These are phyloP conservation scores for Phylloscopus whistleri DNA, from an alignment of 2,113 vertebrate genomes.

Conservation along the genomic window DNA sequence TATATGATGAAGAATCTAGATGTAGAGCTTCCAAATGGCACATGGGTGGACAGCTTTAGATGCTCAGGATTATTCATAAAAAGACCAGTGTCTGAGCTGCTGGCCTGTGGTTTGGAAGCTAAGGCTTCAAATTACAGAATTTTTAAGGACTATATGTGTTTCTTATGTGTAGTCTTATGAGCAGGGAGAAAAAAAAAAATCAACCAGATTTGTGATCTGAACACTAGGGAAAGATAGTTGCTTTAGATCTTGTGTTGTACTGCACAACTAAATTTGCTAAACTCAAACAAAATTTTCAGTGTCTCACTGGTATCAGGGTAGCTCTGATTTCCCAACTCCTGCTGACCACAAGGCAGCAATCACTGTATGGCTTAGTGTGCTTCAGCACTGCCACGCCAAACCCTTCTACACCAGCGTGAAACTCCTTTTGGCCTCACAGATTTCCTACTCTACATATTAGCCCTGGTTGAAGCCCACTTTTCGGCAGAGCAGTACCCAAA, in stretches of 20 bases:
- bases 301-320: background rate
- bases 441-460: background rate
- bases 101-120: background rate
- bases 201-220: background rate
- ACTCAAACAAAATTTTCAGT: background rate
- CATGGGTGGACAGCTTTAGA: background rate
- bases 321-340: background rate
- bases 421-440: background rate
- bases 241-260: background rate
- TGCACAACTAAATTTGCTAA: background rate
- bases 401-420: accelerated
- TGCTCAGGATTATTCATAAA: background rate
- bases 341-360: background rate
- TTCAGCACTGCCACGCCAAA: background rate
- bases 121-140: background rate
- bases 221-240: background rate
- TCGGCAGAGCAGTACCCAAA: background rate
- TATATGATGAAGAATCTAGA: background rate
- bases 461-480: background rate
- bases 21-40: background rate
- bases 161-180: background rate
- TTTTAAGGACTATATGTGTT: background rate
- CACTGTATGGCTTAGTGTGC: accelerated
- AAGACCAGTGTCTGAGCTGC: background rate
- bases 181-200: background rate